Base-by-base conservation (phyloP, 1,140 invertebrate species). In the Chelonus insularis region DNA sequence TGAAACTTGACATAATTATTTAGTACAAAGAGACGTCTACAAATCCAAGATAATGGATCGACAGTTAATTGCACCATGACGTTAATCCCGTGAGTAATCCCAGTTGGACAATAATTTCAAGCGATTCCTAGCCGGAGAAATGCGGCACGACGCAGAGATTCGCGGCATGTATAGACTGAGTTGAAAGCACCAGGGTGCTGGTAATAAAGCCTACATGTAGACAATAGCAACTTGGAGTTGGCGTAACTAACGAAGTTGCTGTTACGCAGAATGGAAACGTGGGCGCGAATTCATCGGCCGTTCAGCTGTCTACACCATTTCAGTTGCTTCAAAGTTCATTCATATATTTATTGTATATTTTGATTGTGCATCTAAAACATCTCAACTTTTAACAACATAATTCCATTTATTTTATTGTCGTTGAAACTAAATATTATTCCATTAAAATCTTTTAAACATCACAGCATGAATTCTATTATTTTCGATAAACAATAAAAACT, bases 191-290 rank as follows among this genome's bases (percentile, higher is more conserved):
- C 12, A 29, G 51, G 25, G 51, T 43, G 39, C 21, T 8, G 18
- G 39, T 55, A 61, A 61, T 61, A 61, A 61, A 55, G 51, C 59
- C 59, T 18, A 55, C 59, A 43, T 52, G 54, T 43, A 64, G 62
- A 61, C 56, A 67, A 57, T 60, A 48, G 59, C 45, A 64, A 64
- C 58, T 64, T 67, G 56, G 62, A 58, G 65, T 64, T 67, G 51
- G 59, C 59, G 56, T 67, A 67, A 67, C 63, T 67, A 67, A 67
- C 62, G 54, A 62, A 67, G 62, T 64, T 67, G 63, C 62, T 32
- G 51, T 55, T 61, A 54, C 59, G 59, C 59, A 55, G 50, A 61
- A 61, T 61, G 25, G 59, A 61, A 61, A 55, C 39, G 34, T 29
- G 52, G 36, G 52, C 57, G 48, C 57, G 47, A 60, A 51, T 60